Evolutionary conservation across 2,888 invertebrate genomes (phyloP), one percentile per base, ranked within the genome.

Genomic region (Eupithecia pulchellata): DNA sequence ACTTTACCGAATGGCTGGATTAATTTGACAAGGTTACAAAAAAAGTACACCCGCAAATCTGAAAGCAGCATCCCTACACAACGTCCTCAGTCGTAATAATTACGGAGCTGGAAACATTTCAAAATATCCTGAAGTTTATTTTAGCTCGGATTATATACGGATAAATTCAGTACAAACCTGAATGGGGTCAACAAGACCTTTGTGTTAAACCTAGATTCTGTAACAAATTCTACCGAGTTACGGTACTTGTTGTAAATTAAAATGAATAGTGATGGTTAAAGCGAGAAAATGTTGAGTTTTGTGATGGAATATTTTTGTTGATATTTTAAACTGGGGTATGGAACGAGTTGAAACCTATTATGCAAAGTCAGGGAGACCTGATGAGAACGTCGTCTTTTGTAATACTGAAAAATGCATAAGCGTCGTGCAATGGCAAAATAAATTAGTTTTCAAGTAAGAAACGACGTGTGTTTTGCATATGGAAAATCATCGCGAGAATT

Each of bases 171-270:
- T 13, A 25, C 63, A 57, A 66, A 71, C 36, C 64, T 68, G 62
- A 71, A 68, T 39, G 64, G 62, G 71, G 71, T 71, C 68, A 71
- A 68, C 67, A 52, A 71, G 71, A 64, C 64, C 60, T 67, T 47
- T 47, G 52, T 9, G 32, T 34, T 63, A 60, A 64, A 61, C 55
- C 52, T 52, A 52, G 52, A 52, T 57, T 42, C 17, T 61, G 32
- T 20, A 34, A 20, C 60, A 9, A 34, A 61, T 17, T 60, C 32
- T 30, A 60, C 58, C 58, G 58, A 60, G 58, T 60, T 60, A 60
- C 58, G 30, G 30, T 29, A 32, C 30, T 30, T 60, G 58, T 20
- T 60, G 5, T 25, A 52, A 32, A 32, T 58, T 60, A n/a, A n/a
- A n/a, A 60, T 60, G 32, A 32, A 60, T 32, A n/a, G 58, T 60